Base-by-base conservation (phyloP, 2,797 vertebrate genomes). In the Neopelma chrysocephalum region DNA sequence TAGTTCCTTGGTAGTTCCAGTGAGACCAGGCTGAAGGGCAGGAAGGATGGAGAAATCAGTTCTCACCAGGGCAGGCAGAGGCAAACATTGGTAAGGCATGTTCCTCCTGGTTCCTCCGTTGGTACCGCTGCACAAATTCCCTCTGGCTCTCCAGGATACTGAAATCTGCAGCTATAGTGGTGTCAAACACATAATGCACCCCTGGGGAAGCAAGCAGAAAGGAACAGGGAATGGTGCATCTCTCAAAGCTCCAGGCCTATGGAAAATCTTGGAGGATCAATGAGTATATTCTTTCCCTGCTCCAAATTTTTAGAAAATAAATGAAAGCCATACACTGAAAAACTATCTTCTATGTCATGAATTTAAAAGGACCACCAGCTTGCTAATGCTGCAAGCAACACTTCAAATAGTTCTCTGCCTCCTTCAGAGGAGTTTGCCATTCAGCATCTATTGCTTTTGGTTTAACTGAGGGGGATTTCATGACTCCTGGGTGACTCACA, bases 131-230 rank as follows among this genome's bases (percentile, higher is more conserved):
- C 91, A 99, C 97, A 82, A 99, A 99, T 61, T 99, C 99, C 87
- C 97, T 99, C 97, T 99, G 99, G 89, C 98, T 99, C 98, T 99
- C 99, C 78, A 99, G 97, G 96, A 99, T 98, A 93, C 99, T 99
- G 97, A 99, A 99, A 72, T 99, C 99, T 18, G 98, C 98, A 17
- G 99, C 99, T 80, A 99, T 96, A 1, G 98, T 98, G 60, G 98
- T 98, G 96, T 99, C 99, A 31, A 99, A 99, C 20, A 99, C 99
- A 94, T 98, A 98, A 96, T 98, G 98, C 50, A 99, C 98, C 48
- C 99, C 99, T 99, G 87, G 10, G 57, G 56, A 51, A 60, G 57
- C 43, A 70, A 93, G 56, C 15, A 65, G 29, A 2, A 17, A 15
- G 12, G 22, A 51, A 45, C 58, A 69, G 34, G 18, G 7, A 48